Evolutionary conservation across 2,888 invertebrate species (phyloP).

Genomic region (Heteropelma amictum): DNA sequence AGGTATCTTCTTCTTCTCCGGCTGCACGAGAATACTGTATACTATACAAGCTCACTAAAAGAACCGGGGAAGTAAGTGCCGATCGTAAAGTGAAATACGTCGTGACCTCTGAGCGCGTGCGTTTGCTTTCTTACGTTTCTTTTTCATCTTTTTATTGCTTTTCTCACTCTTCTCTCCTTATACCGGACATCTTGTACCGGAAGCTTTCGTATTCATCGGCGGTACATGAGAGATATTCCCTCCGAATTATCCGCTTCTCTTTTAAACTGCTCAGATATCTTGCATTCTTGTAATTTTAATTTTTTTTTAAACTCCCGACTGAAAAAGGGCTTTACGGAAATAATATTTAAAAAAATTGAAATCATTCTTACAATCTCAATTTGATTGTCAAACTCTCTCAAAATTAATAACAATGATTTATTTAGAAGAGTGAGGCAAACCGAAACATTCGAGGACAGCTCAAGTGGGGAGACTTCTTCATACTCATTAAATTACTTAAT

Average conservation of each 20-base stretch:
- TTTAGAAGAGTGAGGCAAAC: too few relatives aligned
- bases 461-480: too few relatives aligned
- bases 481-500: too few relatives aligned
- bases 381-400: too few relatives aligned
- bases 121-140: conserved; percentile 24
- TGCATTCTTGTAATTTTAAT: background rate
- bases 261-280: background rate
- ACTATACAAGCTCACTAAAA: conserved; percentile 32
- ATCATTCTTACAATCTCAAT: too few relatives aligned
- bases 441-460: too few relatives aligned
- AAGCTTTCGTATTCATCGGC: background rate
- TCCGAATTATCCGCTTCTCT: background rate
- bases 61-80: conserved; percentile 68
- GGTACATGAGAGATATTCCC: background rate
- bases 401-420: too few relatives aligned
- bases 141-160: conserved; percentile 2
- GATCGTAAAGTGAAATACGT: conserved; percentile 71
- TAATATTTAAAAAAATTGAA: too few relatives aligned
- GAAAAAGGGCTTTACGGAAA: too few relatives aligned
- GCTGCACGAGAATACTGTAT: conserved; percentile 7
- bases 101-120: conserved; percentile 58
- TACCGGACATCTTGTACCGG: background rate
- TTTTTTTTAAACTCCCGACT: too few relatives aligned
- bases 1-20: conserved; percentile 40
- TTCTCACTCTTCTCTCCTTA: background rate